Base-by-base conservation (phyloP, 2,888 invertebrate species). In the Xanthorhoe spadicearia region DNA sequence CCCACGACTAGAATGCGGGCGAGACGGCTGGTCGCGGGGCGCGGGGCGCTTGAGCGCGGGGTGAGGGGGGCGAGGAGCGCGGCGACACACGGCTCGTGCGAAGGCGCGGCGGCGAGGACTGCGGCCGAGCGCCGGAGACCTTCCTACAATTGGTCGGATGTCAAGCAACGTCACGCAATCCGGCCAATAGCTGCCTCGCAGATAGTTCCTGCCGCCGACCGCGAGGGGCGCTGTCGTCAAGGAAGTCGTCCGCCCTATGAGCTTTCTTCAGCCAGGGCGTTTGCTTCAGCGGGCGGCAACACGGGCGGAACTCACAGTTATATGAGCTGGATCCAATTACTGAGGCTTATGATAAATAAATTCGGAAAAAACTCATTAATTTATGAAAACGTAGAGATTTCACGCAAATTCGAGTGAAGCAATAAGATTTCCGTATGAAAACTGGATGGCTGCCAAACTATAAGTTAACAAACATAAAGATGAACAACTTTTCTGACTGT, bases 1-100 rank as follows among this genome's bases (percentile, higher is more conserved):
- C 89, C 90, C 92, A 92, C 92, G 86, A 92, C 92, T 92, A 91
- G 92, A 93, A 92, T 93, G 93, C 88, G 90, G 90, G 88, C 86
- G 87, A 89, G 86, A 86, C 82, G 81, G 80, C 71, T 70, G 78
- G 84, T 85, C 83, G 87, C 85, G 88, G 89, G 89, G 89, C 78
- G 86, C 85, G 89, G 85, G 88, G 86, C 82, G 86, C 84, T 87
- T 87, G 87, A 84, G 86, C 78, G 86, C 85, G 89, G 85, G 88
- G 86, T 82, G 86, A 84, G 87, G 87, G 87, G 84, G 86, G 85
- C 48, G 62, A 65, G 83, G 86, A 78, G 78, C 84, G 81, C 87
- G 84, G 87, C 88, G 85, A 88, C 86, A 91, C 92, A 89, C 92
- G 80, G 84, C 87, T 88, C 86, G 81, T 89, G 85, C 90, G 90